Evolutionary conservation across 2,888 invertebrate genomes (phyloP).

Genomic region (Iselma pallidipennis): DNA sequence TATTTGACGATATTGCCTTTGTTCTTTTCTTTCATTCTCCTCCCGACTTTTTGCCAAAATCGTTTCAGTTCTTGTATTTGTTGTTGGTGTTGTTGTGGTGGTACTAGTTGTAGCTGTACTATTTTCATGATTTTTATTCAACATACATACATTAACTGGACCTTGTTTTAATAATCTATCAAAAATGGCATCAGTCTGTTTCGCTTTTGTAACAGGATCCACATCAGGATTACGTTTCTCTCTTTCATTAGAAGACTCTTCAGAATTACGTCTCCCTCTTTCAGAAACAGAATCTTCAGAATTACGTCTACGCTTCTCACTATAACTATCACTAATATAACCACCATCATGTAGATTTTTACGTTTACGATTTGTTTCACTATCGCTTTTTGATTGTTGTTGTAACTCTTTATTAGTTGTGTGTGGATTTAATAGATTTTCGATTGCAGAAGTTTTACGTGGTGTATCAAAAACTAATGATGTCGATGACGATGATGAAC

Average conservation of each 20-base stretch:
- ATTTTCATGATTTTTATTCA: not conserved
- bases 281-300: not conserved
- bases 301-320: not conserved
- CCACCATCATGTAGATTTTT: not conserved
- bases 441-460: not conserved
- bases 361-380: constrained; percentile 4
- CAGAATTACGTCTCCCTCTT: not conserved
- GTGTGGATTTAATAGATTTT: not conserved
- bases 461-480: not conserved
- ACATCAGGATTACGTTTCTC: not conserved
- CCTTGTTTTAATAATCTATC: constrained; percentile 9
- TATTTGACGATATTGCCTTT: not conserved
- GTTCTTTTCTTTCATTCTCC: not conserved
- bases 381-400: not conserved
- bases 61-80: not conserved
- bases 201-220: not conserved
- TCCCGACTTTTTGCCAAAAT: not conserved
- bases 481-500: not conserved
- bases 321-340: not conserved
- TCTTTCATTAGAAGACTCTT: not conserved
- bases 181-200: constrained; percentile 12
- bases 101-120: not conserved
- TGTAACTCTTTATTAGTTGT: not conserved
- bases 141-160: constrained; percentile 8
- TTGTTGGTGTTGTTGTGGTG: not conserved